A percentile compares a stretch with the other conserved stretches of the same genome.
Evolutionary conservation across 2,888 invertebrate species (phyloP).

Genomic region (Schrankia costaestrigalis): DNA sequence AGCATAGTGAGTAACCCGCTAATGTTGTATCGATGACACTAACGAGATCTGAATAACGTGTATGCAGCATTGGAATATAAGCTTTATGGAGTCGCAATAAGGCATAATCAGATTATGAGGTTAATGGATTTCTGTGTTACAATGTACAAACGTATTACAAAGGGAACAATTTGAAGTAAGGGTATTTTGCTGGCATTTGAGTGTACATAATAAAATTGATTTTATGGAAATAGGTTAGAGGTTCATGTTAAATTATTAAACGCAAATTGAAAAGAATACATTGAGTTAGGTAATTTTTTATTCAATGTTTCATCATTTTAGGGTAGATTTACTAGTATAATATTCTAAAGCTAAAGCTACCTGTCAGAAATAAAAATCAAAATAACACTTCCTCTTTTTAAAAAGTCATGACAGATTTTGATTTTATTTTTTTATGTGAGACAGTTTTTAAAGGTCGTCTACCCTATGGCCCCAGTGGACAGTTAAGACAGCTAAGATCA

Average conservation of each 20-base stretch:
- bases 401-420: too few relatives aligned
- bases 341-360: too few relatives aligned
- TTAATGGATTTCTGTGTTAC: constrained; percentile 10
- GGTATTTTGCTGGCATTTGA: neutral
- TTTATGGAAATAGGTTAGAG: neutral
- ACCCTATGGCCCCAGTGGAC: too few relatives aligned
- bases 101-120: constrained; percentile 18
- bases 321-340: too few relatives aligned
- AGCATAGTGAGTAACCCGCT: constrained; percentile 35
- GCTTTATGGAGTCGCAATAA: constrained; percentile 28
- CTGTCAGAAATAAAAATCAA: too few relatives aligned
- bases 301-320: too few relatives aligned
- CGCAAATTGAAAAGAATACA: too few relatives aligned
- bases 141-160: constrained; percentile 1
- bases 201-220: neutral
- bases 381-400: too few relatives aligned
- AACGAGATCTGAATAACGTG: constrained; percentile 42
- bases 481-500: too few relatives aligned
- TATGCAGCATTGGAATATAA: constrained; percentile 28
- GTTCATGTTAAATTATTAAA: neutral
- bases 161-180: constrained; percentile 4
- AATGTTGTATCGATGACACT: constrained; percentile 43
- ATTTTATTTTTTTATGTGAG: too few relatives aligned
- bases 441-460: too few relatives aligned
- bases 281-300: too few relatives aligned